Base-by-base conservation (phyloP, 2,113 vertebrate genomes). In the Sterrhoptilus dennistouni region DNA sequence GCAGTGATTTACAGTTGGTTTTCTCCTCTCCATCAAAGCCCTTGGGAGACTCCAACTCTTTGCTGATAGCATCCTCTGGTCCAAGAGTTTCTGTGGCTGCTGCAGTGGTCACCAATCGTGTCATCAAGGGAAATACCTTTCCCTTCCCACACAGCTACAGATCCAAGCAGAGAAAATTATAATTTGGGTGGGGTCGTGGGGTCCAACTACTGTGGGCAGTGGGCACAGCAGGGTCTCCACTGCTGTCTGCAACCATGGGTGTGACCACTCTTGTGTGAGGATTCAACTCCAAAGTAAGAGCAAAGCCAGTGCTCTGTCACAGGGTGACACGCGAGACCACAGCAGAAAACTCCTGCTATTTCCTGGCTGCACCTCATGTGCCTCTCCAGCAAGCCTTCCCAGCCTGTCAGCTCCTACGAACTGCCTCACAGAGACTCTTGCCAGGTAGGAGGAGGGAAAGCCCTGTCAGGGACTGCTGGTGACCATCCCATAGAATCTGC, bases 41-140 rank as follows among this genome's bases (percentile, higher is more conserved):
- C 2, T 68, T 64, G 83, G 45, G 54, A 82, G 53, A 25, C 12
- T 95, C 44, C 14, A 27, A 9, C 33, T 54, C 60, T 23, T 86
- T 23, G n/a, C n/a, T 2, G 6, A 71, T 23, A 76, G 53, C 9
- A 60, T 33, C 40, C 52, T 80, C 42, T 5, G 2, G 33, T 53
- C 25, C 68, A 59, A 66, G 54, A 54, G 25, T 40, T 74, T 82
- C 56, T 76, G 52, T 50, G 49, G 72, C 40, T 59, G 24, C 27
- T 38, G 36, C 29, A 42, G 28, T 16, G 9, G 18, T 59, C 49
- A 47, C 33, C 38, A 50, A 29, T 33, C 0, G 0, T 10, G 20
- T 36, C 33, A 61, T 56, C 13, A 52, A 66, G 24, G n/a, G 38
- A 79, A 72, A 83, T 2, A 5, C 29, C 42, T 75, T 35, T 84